Evolutionary conservation across 2,113 vertebrate species (phyloP), one percentile per base, ranked within the genome.

Genomic region (Coptodon bakossiorum): DNA sequence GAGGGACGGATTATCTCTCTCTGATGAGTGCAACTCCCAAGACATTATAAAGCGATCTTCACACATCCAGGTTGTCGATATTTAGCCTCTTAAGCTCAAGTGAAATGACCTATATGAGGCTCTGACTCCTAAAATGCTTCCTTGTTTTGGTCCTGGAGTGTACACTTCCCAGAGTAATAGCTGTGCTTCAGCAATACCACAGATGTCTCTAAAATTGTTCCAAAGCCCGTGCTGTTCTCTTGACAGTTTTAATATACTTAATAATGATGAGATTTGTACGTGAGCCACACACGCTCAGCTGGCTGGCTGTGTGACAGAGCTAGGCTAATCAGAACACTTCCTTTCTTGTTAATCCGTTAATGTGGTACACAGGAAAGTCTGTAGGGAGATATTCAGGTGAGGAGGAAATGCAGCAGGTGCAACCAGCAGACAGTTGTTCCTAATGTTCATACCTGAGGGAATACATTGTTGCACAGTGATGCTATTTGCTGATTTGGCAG

Each of bases 1-100:
- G 91, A 93, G 85, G 57, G 66, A 66, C 86, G 91, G 96, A 96
- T 96, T 96, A 95, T 95, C 82, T 88, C 81, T 91, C 80, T 91
- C 83, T 86, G 90, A 92, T 91, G 90, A 84, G 84, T 85, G 83
- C 82, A 92, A 89, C 78, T 81, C 84, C 82, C 89, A 79, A 92
- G 90, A 84, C 90, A 90, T 90, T 86, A 88, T 90, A 90, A 93
- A 40, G 43, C 82, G 43, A 78, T 91, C 78, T 87, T 90, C 83
- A 82, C 85, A 68, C 90, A 52, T 90, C 85, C 52, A 88, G 86
- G 82, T 78, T 73, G 87, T 88, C 43, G 6, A 73, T 89, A 80
- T 86, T 91, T 52, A 80, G 27, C 66, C 54, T 66, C 53, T 68
- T 10, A 78, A 78, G 45, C 45, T 50, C 6, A 78, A 52, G 45